Conservation (phyloP, 2,888 invertebrate species). For the Melinaea menophilus region DNA sequence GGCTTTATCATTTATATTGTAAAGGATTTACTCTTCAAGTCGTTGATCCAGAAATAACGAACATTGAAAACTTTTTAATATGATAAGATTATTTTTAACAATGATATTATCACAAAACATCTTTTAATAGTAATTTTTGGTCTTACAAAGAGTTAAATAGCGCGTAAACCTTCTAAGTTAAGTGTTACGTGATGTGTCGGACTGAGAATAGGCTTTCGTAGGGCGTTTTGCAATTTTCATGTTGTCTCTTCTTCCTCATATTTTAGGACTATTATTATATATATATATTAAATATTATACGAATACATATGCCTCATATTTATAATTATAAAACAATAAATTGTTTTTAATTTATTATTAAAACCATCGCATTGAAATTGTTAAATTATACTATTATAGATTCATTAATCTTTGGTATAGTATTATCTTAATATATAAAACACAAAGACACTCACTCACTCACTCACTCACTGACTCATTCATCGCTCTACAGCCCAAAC, state of each 20-base stretch:
- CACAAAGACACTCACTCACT: too few relatives aligned
- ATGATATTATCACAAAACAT: conserved; percentile 26
- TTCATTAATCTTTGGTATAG: too few relatives aligned
- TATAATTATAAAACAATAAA: not conserved
- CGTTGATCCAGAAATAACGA: not conserved
- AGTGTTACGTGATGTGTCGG: conserved; percentile 33
- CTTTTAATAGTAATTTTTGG: not conserved
- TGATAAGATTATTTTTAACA: conserved; percentile 18
- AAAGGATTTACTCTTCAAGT: not conserved
- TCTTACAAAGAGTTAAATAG: conserved; percentile 42
- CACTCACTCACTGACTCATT: too few relatives aligned
- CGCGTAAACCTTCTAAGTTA: conserved; percentile 45
- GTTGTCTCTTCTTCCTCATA: conserved; percentile 9
- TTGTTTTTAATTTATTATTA: too few relatives aligned
- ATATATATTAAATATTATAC: not conserved
- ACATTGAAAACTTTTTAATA: conserved; percentile 1
- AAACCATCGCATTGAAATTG: too few relatives aligned
- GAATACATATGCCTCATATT: not conserved
- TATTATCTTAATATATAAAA: too few relatives aligned
- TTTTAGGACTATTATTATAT: conserved; percentile 3
- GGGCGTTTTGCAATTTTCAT: conserved; percentile 35
- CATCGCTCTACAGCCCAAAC: too few relatives aligned
- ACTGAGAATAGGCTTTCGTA: conserved; percentile 28
- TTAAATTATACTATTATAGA: too few relatives aligned
- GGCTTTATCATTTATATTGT: not conserved